Evolutionary conservation across 2,888 invertebrate species (phyloP).

Genomic region (Darwinula stevensoni): DNA sequence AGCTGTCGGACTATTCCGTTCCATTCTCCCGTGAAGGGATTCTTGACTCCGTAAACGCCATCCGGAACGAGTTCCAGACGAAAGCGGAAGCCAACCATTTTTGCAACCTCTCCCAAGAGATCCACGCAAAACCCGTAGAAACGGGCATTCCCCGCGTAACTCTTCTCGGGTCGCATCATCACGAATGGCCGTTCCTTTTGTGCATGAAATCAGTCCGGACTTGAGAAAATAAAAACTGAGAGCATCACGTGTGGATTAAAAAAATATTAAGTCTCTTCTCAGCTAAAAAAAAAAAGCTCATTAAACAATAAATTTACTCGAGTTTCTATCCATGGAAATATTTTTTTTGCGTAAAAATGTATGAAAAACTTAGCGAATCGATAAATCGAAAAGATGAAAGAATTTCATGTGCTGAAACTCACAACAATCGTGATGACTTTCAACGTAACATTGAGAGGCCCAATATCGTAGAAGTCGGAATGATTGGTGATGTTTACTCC

Average conservation of each 20-base stretch:
- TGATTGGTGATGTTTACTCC: slow-evolving; percentile 38
- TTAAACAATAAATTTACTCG: too few relatives aligned
- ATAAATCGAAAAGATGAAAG: too few relatives aligned
- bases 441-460: slow-evolving; percentile 38
- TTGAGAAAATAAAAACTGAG: too few relatives aligned
- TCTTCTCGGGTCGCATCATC: slow-evolving; percentile 10
- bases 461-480: slow-evolving; percentile 36
- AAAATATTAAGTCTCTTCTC: too few relatives aligned
- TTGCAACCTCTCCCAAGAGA: slow-evolving; percentile 22
- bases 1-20: slow-evolving; percentile 19
- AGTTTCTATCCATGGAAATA: too few relatives aligned
- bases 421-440: slow-evolving; percentile 44
- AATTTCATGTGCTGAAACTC: too few relatives aligned
- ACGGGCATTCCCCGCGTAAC: slow-evolving; percentile 33
- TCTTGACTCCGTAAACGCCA: slow-evolving; percentile 12
- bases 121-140: slow-evolving; percentile 55
- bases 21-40: slow-evolving; percentile 15
- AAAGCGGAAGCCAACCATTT: slow-evolving; percentile 10
- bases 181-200: slow-evolving; percentile 2
- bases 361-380: too few relatives aligned
- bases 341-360: too few relatives aligned
- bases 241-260: too few relatives aligned
- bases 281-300: too few relatives aligned
- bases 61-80: slow-evolving; percentile 13
- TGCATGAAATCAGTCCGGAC: too few relatives aligned